Base-by-base conservation (phyloP, 1,140 invertebrate species). In the Latrodectus geometricus region DNA sequence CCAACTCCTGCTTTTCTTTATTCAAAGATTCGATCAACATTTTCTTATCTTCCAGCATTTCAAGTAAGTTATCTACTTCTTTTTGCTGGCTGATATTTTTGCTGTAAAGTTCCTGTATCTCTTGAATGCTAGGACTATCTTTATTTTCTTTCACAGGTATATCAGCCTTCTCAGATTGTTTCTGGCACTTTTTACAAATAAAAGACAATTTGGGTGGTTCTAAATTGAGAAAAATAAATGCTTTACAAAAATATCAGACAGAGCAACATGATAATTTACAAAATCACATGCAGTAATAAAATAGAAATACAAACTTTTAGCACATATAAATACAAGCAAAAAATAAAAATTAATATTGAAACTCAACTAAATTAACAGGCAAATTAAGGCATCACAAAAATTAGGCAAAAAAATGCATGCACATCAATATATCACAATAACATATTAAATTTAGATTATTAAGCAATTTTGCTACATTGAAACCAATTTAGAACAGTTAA, bases 161-260 rank as follows among this genome's bases (percentile, higher is more conserved):
- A 48, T 54, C 68, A 61, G 61, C 15, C 15, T n/a, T 8, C 68
- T 79, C 23, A 21, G 49, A 72, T 52, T 70, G 79, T n/a, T 20
- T 12, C 68, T 69, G 20, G 79, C 79, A 81, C 35, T 81, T 81
- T 72, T 81, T 81, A 72, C 79, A 81, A 21, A 81, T 72, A 50
- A 54, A 81, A 20, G 79, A 69, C 23, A 49, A 70, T 81, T 54
- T 81, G 9, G 23, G 70, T 54, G 79, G 21, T 20, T 81, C 79
- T 81, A 48, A 17, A 81, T 69, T 49, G 9, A 74, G 20, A 20
- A 9, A 61, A 61, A 8, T 50, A 74, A 35, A 35, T 12, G 50
- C 48, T 52, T 49, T 74, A 74, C 35, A 50, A 74, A 15, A 74
- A 15, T 49, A 17, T 48, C 23, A 49, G 15, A 52, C 12, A 11